phyloP scores from a whole-genome alignment of 1,140 invertebrate genomes.

The Archivesica marissinica region DNA sequence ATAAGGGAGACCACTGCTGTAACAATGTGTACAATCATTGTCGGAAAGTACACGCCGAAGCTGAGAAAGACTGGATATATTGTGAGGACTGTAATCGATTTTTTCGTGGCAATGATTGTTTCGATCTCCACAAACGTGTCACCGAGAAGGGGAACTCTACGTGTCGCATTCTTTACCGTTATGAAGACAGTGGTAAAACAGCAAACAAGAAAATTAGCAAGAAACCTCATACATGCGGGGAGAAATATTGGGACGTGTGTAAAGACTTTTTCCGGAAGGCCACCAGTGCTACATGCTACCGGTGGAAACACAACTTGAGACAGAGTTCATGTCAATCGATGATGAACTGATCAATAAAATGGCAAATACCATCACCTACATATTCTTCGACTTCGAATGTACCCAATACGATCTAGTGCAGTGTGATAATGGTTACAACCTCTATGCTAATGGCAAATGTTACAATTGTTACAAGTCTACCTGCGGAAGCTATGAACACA shows the following conservation, averaged over 20 bases:
- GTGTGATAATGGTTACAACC: not conserved
- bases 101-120: constrained; percentile 13
- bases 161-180: not conserved
- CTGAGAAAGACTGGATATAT: not conserved
- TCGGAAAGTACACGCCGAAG: constrained; percentile 2
- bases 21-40: constrained; percentile 16
- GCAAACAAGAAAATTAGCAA: not conserved
- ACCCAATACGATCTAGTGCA: constrained; percentile 4
- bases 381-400: constrained; percentile 29
- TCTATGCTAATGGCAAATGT: not conserved
- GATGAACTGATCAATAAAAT: not conserved
- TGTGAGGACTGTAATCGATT: constrained; percentile 1
- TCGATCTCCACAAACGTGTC: not conserved
- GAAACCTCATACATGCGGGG: not conserved
- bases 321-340: not conserved
- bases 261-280: constrained; percentile 8
- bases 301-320: not conserved
- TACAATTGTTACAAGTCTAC: not conserved
- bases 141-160: constrained; percentile 3
- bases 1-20: not conserved
- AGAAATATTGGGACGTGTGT: not conserved
- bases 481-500: not conserved
- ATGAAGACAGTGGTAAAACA: not conserved
- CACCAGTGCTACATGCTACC: constrained; percentile 16
- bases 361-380: not conserved